A percentile compares a stretch with the other conserved stretches of the same genome.
Evolutionary conservation across 2,113 vertebrate species (phyloP).

Genomic region (Scortum barcoo): DNA sequence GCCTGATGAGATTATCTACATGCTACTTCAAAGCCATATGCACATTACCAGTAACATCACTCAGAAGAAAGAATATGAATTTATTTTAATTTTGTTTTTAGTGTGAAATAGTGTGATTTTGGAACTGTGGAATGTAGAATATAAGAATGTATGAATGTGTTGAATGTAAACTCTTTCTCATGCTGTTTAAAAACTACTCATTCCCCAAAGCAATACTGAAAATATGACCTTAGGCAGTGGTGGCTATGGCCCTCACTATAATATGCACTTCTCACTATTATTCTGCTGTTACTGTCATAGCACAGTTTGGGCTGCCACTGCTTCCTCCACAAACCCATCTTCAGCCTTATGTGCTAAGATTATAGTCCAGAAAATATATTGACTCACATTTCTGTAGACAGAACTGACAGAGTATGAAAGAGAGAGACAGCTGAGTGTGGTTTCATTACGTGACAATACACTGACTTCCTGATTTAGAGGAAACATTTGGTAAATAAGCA

Average conservation of each 20-base stretch:
- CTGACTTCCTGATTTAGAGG: neutral
- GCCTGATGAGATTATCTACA: too few relatives aligned
- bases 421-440: too few relatives aligned
- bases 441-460: neutral
- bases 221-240: neutral
- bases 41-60: too few relatives aligned
- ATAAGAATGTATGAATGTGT: neutral
- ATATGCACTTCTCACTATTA: neutral
- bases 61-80: too few relatives aligned
- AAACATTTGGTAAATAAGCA: too few relatives aligned
- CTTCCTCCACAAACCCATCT: neutral
- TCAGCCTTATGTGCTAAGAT: too few relatives aligned
- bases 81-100: too few relatives aligned
- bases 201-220: neutral
- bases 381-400: neutral
- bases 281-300: neutral
- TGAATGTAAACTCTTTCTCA: neutral
- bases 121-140: too few relatives aligned
- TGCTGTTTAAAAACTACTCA: neutral
- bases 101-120: too few relatives aligned
- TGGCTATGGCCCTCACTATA: neutral
- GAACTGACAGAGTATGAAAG: neutral
- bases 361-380: too few relatives aligned
- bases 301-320: neutral
- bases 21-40: too few relatives aligned